A percentile compares a stretch with the other conserved stretches of the same genome.
Evolutionary conservation across 2,797 vertebrate species (phyloP).

Genomic region (Pangasius mekongensis): DNA sequence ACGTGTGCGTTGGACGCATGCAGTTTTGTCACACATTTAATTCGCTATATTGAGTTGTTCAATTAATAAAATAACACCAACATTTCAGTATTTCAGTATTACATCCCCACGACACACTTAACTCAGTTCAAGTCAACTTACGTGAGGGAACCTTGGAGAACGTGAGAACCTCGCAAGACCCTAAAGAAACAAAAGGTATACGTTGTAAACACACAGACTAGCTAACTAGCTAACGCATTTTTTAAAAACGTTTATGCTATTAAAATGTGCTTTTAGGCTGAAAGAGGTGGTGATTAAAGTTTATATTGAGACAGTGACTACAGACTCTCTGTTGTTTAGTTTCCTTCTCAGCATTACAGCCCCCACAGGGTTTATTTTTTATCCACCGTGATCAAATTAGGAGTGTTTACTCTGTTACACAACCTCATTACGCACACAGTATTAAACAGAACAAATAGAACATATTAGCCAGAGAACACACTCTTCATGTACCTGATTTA

Average conservation of each 20-base stretch:
- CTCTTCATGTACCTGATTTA: slow-evolving; percentile 11
- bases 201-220: not conserved
- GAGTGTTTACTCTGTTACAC: not conserved
- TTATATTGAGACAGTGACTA: not conserved
- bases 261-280: slow-evolving; percentile 26
- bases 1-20: not conserved
- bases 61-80: not conserved
- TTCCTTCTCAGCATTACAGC: not conserved
- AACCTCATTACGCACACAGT: not conserved
- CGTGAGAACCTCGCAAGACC: slow-evolving; percentile 81
- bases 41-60: not conserved
- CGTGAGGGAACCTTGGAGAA: slow-evolving; percentile 84
- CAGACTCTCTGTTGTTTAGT: not conserved
- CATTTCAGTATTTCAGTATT: not conserved
- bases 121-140: slow-evolving; percentile 63
- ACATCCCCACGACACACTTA: not conserved
- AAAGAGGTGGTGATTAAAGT: not conserved
- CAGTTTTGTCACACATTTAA: not conserved
- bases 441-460: not conserved
- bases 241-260: slow-evolving; percentile 9
- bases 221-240: not conserved
- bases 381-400: not conserved
- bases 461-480: slow-evolving; percentile 23
- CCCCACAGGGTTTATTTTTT: slow-evolving; percentile 13
- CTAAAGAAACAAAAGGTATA: slow-evolving; percentile 68